phyloP scores from a whole-genome alignment of 2,113 vertebrate species.

The Numida meleagris region DNA sequence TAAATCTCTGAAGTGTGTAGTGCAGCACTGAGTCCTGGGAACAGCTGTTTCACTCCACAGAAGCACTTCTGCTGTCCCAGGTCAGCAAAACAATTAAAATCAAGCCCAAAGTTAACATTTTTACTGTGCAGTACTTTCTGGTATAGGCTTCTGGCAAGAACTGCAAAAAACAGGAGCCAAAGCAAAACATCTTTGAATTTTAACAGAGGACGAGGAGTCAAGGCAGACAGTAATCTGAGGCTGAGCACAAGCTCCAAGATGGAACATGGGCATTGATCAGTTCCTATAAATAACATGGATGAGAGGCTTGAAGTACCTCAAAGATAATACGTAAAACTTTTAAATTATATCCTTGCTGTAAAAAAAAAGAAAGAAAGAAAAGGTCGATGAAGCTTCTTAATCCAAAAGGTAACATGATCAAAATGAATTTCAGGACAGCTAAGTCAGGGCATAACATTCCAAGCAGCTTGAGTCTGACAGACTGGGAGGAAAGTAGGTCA shows the following conservation, averaged over 20 bases:
- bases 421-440: conserved; percentile 42
- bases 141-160: neutral
- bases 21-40: neutral
- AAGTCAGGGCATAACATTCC: neutral
- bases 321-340: conserved; percentile 24
- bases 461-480: neutral
- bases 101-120: neutral
- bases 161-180: neutral
- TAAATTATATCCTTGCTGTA: neutral
- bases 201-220: neutral
- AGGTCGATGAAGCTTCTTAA: conserved; percentile 30
- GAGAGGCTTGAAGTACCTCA: neutral
- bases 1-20: neutral
- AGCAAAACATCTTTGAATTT: conserved; percentile 17
- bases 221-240: conserved; percentile 26
- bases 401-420: conserved; percentile 35
- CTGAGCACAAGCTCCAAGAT: neutral
- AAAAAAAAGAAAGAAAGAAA: neutral
- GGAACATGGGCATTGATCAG: conserved; percentile 29
- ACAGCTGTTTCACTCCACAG: neutral
- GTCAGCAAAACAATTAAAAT: neutral
- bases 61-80: neutral
- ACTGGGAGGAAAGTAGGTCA: neutral
- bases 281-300: conserved; percentile 51
- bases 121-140: neutral